Base-by-base conservation (phyloP, 2,113 vertebrate species). In the Emydocephalus ijimae region DNA sequence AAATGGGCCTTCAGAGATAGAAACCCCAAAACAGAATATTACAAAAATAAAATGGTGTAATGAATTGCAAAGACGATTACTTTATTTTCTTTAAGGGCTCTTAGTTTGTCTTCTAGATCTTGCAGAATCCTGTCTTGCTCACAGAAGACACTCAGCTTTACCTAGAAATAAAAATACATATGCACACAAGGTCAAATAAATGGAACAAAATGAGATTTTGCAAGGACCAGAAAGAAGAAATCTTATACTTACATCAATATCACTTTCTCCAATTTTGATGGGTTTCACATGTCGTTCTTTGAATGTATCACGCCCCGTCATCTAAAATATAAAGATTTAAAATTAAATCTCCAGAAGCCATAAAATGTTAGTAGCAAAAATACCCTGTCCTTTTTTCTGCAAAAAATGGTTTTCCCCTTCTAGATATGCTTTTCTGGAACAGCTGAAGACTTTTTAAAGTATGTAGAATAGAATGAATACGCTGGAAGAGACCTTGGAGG, bases 61-160 rank as follows among this genome's bases (percentile, higher is more conserved):
- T 81, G 3, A 8, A 57, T 48, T 54, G 93, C 89, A 91, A 94
- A 20, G 18, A 57, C 52, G 86, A 96, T 93, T 96, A 99, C 99
- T 98, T 99, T 99, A 94, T 99, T 99, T 93, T 99, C 99, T 95
- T 99, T 99, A 89, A 99, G 98, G 55, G 98, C 98, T 93, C 98
- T 98, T 95, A 99, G 98, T 93, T 96, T 98, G 96, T 98, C 98
- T 96, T 99, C 99, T 86, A 99, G 97, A 92, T 99, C 99, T 97
- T 99, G 99, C 18, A 99, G 98, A 95, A 99, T 98, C 97, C 98
- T 98, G 96, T 99, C 99, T 96, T 99, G 99, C 97, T 99, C 99
- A 95, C 99, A 99, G 92, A 99, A 97, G 96, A 99, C 59, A 26
- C 99, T 99, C 95, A 99, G 96, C 95, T 99, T 99, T 93, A 99